Base-by-base conservation (phyloP, 2,888 invertebrate genomes). In the Tanytarsus gracilentus region DNA sequence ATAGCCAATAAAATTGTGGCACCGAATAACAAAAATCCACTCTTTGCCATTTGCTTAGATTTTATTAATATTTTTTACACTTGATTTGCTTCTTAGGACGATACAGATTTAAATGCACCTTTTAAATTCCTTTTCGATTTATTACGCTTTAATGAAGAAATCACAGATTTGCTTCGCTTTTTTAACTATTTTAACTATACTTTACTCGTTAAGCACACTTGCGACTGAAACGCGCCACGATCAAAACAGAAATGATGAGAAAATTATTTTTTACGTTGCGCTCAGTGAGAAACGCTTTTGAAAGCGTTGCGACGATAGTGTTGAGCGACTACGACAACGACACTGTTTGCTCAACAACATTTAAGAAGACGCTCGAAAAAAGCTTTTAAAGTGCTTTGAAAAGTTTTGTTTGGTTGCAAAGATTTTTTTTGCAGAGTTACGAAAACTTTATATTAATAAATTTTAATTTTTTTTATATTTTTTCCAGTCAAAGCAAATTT, bases 31-130 rank as follows among this genome's bases (percentile, higher is more conserved):
- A 63, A 63, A 58, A 58, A 29, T 62, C 62, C 63, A 30, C 44
- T 61, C 60, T 62, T 63, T 2, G 60, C 62, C 64, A 64, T 64
- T 61, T 7, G n/a, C 30, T 36, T 16, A 25, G 30, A 40, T 62
- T 40, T 58, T 58, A 27, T 26, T 2, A 16, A n/a, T 58, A 18
- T 29, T 56, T 1, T 39, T 48, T 56, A 26, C 8, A 29, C n/a
- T 25, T n/a, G 6, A 26, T 40, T 26, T 39, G 23, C 29, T 18
- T 7, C 40, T 39, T 16, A 36, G 1, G 16, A 40, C 11, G n/a
- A 3, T 23, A n/a, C n/a, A n/a, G n/a, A n/a, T 21, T 40, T 40
- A 18, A 11, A 30, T 16, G 4, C 44, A 21, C 23, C 9, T 44
- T n/a, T 6, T 11, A 44, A 21, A 39, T 7, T 39, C 14, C 11